Evolutionary conservation across 2,113 vertebrate genomes (phyloP), one percentile per base, ranked within the genome.

Genomic region (Megatriorchis doriae): DNA sequence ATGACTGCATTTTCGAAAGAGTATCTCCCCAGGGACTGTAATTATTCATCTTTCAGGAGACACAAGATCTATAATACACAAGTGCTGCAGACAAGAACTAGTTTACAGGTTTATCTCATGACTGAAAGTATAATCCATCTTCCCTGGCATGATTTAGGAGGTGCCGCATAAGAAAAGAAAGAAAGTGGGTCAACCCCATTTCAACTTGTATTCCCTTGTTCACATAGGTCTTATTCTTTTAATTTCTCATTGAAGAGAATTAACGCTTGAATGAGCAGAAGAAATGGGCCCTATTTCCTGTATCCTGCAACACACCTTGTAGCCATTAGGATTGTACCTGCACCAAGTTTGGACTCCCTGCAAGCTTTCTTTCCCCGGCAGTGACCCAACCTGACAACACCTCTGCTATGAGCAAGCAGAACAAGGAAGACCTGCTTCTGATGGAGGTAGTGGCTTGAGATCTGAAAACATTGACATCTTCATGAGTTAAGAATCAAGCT

Each of bases 31-130:
- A 86, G 96, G 95, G 97, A 96, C 95, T 92, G 43, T 85, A 97
- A 98, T 98, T 98, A 97, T 97, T 97, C 97, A 98, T 98, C 94
- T 98, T 98, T 97, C 96, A 96, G 93, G 93, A 97, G 93, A 96
- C 97, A 94, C 87, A 97, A 96, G 95, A 97, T 98, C 97, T 98
- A 94, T 98, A 98, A 98, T 83, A 93, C 94, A 97, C 97, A 96
- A 98, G 56, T 91, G 94, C 86, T 95, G 81, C 82, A 97, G 97
- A 97, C 95, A 97, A 91, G 96, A 97, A 96, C 86, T 89, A 96
- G 93, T 97, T 98, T 98, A 97, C 94, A 97, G 97, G 97, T 97
- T 98, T 98, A 98, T 98, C 95, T 98, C 96, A 90, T 94, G 88
- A 95, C 91, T 56, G 68, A 96, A 97, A 97, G 96, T 94, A 92